phyloP scores from a whole-genome alignment of 2,888 invertebrate genomes.

The Malthinus seriepunctatus region DNA sequence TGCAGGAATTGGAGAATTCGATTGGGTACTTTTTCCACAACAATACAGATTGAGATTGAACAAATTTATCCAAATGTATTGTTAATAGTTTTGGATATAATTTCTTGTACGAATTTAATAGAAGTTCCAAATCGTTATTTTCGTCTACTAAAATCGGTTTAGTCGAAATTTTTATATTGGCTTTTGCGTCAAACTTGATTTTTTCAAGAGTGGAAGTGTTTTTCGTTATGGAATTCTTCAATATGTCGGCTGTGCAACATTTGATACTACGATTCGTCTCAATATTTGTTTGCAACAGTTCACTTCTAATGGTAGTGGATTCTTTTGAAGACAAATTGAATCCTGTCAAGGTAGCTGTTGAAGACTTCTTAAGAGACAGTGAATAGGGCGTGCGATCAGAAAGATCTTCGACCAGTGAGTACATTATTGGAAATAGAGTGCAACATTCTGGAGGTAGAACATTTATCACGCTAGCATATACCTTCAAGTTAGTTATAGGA shows the following conservation, averaged over 20 bases:
- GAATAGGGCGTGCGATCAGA: not conserved
- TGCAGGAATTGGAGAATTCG: not conserved
- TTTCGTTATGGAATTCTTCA: conserved; percentile 2
- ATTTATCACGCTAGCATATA: conserved; percentile 16
- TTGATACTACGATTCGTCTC: conserved; percentile 9
- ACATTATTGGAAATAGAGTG: conserved; percentile 8
- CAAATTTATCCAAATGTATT: not conserved
- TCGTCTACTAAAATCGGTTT: conserved; percentile 15
- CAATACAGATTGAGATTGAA: not conserved
- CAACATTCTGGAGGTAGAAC: conserved; percentile 23
- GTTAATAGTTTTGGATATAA: conserved; percentile 4
- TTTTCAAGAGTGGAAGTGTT: not conserved
- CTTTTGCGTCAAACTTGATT: conserved; percentile 3
- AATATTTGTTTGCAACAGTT: not conserved
- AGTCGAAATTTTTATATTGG: conserved; percentile 1
- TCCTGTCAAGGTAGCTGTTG: not conserved
- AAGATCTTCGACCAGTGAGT: conserved; percentile 16
- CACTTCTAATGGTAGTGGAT: not conserved
- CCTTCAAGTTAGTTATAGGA: not conserved
- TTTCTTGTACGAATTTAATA: conserved; percentile 8
- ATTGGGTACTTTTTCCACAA: conserved; percentile 11
- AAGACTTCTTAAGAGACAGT: not conserved
- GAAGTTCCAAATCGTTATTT: conserved; percentile 9
- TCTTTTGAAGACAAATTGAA: not conserved
- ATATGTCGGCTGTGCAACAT: conserved; percentile 4